These are phyloP conservation scores for Candidula unifasciata DNA, from an alignment of 2,888 invertebrate species.

Conservation along the genomic window DNA sequence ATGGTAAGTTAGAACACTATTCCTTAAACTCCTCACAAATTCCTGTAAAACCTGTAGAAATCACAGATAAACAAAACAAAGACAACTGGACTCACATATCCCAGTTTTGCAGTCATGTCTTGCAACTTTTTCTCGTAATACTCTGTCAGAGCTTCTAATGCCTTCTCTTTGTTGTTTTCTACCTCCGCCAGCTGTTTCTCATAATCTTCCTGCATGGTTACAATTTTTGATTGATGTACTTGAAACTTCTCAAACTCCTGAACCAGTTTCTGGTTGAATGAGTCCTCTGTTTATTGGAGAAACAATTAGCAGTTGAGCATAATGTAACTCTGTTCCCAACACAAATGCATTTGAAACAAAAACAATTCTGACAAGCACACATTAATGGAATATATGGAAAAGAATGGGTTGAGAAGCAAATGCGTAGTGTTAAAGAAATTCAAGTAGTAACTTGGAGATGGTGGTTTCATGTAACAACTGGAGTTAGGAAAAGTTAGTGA, in stretches of 20 bases:
- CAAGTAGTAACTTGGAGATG: no score
- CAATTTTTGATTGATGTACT: constrained; percentile 80
- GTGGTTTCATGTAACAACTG: no score
- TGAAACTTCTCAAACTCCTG: constrained; percentile 92
- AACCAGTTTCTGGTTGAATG: constrained; percentile 86
- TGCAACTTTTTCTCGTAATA: constrained; percentile 78
- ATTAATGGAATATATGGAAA: no score
- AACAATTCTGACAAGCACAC: not conserved
- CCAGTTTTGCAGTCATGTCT: constrained; percentile 83
- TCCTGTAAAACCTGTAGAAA: not conserved
- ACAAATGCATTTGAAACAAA: not conserved
- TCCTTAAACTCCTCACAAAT: not conserved
- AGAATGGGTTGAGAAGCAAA: not conserved
- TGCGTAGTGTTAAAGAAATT: no score
- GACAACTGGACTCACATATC: constrained; percentile 80
- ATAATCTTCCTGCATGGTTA: constrained; percentile 79
- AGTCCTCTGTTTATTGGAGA: constrained; percentile 69
- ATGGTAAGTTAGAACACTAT: no score
- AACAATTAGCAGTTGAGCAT: not conserved
- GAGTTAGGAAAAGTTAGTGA: no score
- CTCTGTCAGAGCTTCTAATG: constrained; percentile 80
- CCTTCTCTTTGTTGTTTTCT: constrained; percentile 78
- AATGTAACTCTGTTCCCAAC: not conserved
- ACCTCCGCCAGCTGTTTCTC: constrained; percentile 77
- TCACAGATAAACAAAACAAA: not conserved